Percentiles rank a stretch among this genome's conserved stretches.
Conservation (phyloP, 2,888 invertebrate genomes). For the Sialis fuliginosa region DNA sequence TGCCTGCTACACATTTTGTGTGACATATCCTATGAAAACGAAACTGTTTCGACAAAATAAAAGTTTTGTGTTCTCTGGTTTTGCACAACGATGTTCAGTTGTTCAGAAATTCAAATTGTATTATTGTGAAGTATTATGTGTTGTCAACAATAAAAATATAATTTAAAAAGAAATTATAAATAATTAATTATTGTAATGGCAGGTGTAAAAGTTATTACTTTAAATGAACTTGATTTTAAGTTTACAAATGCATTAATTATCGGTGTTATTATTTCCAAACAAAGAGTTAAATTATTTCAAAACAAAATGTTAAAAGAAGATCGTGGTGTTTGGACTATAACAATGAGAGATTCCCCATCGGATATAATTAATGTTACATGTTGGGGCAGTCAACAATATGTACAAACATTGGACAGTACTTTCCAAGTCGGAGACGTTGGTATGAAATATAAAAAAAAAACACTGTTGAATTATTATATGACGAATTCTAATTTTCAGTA, state of each 20-base stretch:
- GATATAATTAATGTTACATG: slow-evolving; percentile 59
- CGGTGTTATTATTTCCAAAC: slow-evolving; percentile 47
- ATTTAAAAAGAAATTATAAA: too few species aligned
- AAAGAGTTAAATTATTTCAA: slow-evolving; percentile 32
- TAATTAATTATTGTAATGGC: neutral
- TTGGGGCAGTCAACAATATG: slow-evolving; percentile 50
- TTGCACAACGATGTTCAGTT: too few species aligned
- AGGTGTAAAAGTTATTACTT: slow-evolving; percentile 16
- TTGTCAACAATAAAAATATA: too few species aligned
- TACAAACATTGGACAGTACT: slow-evolving; percentile 39
- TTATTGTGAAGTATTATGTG: too few species aligned
- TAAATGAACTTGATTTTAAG: slow-evolving; percentile 19
- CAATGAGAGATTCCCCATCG: slow-evolving; percentile 50
- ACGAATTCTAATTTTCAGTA: slow-evolving; percentile 26
- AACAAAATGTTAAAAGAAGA: slow-evolving; percentile 32
- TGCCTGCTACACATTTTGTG: too few species aligned
- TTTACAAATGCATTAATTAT: slow-evolving; percentile 23
- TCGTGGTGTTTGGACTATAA: slow-evolving; percentile 60
- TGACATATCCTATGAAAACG: too few species aligned
- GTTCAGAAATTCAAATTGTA: too few species aligned
- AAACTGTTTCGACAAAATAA: too few species aligned
- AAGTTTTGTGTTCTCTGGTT: too few species aligned
- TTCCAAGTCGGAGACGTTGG: slow-evolving; percentile 55
- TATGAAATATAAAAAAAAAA: slow-evolving; percentile 19
- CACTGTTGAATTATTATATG: neutral